Base-by-base conservation (phyloP, 2,888 invertebrate genomes). In the Zaprionus obscuricornis region DNA sequence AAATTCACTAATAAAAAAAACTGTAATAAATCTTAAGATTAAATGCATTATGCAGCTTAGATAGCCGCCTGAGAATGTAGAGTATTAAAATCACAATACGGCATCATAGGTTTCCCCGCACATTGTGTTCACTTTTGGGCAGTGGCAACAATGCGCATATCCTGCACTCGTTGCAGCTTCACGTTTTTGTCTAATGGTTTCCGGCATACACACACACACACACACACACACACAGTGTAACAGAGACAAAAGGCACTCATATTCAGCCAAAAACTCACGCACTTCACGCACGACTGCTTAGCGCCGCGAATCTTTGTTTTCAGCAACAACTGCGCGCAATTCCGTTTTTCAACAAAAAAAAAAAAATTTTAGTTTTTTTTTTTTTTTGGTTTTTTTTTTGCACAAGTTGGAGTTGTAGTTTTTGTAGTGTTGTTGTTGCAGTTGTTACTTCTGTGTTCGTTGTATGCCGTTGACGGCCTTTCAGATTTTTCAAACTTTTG, bases 161-260 rank as follows among this genome's bases (percentile, higher is more conserved):
- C 82, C 85, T 74, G 68, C 24, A 42, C 43, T 37, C n/a, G 57
- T 52, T 74, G 68, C 67, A 73, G 52, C 75, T 78, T 78, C 75
- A 72, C 75, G 75, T 78, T 78, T 82, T 81, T 78, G 76, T 83
- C 81, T 82, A 85, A 85, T 85, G 79, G 85, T 63, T 82, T 81
- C 85, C 81, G 85, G 83, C 76, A 47, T 45, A 47, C 72, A 56
- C 62, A 46, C 49, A 39, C 42, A 29, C 14, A 36, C 34, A 31
- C 24, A 42, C 27, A 34, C 50, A n/a, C 36, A 18, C 33, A 33
- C 24, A 17, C 37, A 22, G 7, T 20, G 39, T 13, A 22, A 46
- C 11, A 39, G 37, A 43, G 8, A 20, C 36, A 39, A 18, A 57
- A n/a, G 33, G 14, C 27, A 18, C 37, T 27, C 13, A 43, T 34